Conservation (phyloP, 2,113 vertebrate species). For the Sclerurus mexicanus region DNA sequence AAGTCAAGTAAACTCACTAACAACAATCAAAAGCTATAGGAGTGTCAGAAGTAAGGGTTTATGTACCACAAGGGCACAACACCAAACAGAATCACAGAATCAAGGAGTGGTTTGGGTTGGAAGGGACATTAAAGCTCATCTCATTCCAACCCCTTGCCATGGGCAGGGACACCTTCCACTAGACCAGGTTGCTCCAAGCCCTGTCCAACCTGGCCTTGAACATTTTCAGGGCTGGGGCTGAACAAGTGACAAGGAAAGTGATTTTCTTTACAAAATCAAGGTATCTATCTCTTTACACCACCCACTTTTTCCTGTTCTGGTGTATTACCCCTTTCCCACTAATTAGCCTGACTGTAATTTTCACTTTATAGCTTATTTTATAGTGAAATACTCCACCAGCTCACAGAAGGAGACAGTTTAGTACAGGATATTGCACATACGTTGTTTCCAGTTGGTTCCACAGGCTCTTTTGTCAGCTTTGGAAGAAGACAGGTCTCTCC, state of each 20-base stretch:
- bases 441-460: neutral
- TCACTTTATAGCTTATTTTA: neutral
- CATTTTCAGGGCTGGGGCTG: neutral
- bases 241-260: neutral
- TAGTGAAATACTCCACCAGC: neutral
- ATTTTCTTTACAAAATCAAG: neutral
- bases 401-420: neutral
- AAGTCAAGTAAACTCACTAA: neutral
- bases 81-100: neutral
- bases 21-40: neutral
- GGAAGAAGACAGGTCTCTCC: neutral
- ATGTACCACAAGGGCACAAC: neutral
- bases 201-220: neutral
- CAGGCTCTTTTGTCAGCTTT: neutral
- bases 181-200: neutral
- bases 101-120: neutral
- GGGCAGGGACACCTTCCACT: neutral
- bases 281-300: neutral
- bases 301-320: neutral
- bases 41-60: neutral
- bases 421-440: fast-evolving
- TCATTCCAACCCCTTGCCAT: neutral
- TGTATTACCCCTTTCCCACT: fast-evolving
- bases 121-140: neutral
- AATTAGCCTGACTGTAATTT: neutral